Evolutionary conservation across 2,797 vertebrate species (phyloP), one percentile per base, ranked within the genome.

Genomic region (Danio tinwini): DNA sequence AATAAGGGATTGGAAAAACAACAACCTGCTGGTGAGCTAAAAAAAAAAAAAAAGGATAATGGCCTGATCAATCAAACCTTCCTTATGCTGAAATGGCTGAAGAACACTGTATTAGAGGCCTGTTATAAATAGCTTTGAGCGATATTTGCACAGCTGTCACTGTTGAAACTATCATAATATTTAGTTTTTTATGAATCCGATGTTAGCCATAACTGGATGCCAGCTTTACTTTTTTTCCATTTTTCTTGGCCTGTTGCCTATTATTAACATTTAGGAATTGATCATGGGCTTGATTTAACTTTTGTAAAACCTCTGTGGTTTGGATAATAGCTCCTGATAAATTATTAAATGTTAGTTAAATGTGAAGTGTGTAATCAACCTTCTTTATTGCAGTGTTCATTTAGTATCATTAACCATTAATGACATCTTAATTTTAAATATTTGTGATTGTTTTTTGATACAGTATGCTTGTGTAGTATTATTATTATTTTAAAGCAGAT

Each of bases 61-160:
- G 70, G 75, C 55, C 62, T 77, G 19, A 82, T 82, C 81, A 78
- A 73, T 82, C 81, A 78, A 78, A 74, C 69, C 12, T 49, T 44
- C 49, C 75, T 59, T 45, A 56, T 64, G 52, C 53, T 59, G 61
- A 68, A 21, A 9, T 74, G 62, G 40, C 76, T 78, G 45, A 52
- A n/a, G 9, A 74, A 78, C 40, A 55, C 6, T 61, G 40, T 67
- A 63, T 65, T 80, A 56, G 55, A 65, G 52, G 44, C 59, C 50
- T 3, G 69, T 62, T 74, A 74, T 74, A 74, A 74, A 82, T 50
- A 65, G 68, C 70, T 74, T 68, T 68, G 62, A 78, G 67, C 47
- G 61, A 78, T 77, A 62, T 78, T 74, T 78, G 59, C 42, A 72
- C 68, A 44, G 53, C 10, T 70, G 68, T 63, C 55, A 67, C 42